These are phyloP conservation scores for Myotis brandtii DNA, from an alignment of 2,113 vertebrate species.

Conservation along the genomic window DNA sequence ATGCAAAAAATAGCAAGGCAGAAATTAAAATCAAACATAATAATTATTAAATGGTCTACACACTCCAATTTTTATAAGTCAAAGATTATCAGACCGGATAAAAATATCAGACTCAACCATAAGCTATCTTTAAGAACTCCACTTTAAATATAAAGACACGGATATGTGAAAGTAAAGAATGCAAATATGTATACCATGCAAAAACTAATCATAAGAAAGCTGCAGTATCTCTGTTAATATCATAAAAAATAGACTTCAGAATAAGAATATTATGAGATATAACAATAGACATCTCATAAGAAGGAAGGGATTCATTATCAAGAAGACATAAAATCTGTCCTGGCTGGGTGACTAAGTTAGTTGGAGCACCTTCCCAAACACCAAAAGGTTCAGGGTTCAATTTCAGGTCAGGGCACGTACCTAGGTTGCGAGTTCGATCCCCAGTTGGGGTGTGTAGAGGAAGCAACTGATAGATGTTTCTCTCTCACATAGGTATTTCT, in stretches of 20 bases:
- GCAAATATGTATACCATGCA: neutral
- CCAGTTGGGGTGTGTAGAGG: too few relatives aligned
- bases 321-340: neutral
- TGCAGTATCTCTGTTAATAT: neutral
- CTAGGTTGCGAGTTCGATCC: too few relatives aligned
- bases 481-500: too few relatives aligned
- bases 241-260: neutral
- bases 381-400: neutral
- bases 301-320: neutral
- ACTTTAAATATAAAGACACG: constrained; percentile 18
- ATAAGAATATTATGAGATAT: neutral
- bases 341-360: neutral
- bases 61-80: neutral
- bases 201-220: neutral
- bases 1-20: neutral
- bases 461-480: too few relatives aligned
- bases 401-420: too few relatives aligned
- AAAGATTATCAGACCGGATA: neutral
- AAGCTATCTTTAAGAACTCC: neutral
- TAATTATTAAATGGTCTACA: neutral
- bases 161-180: neutral
- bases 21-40: neutral
- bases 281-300: neutral
- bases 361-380: neutral
- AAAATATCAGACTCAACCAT: neutral